phyloP scores from a whole-genome alignment of 2,888 invertebrate genomes.

The Eulithis prunata region DNA sequence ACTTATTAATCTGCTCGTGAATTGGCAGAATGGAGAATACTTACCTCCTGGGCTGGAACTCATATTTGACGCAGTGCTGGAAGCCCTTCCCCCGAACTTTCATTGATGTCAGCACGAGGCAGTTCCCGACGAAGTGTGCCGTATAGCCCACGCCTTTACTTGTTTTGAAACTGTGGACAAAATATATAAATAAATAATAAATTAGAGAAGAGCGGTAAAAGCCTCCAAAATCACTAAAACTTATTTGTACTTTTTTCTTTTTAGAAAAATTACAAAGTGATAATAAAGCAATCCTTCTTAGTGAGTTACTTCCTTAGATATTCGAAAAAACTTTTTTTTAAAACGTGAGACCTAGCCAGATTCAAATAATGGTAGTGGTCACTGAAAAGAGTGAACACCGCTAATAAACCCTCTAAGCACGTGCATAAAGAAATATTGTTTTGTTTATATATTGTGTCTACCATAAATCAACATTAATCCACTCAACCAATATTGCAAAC shows the following conservation, averaged over 20 bases:
- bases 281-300: too few relatives aligned
- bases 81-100: slow-evolving; percentile 99
- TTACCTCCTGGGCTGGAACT: slow-evolving; percentile 96
- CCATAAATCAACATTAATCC: slow-evolving; percentile 5
- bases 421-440: too few relatives aligned
- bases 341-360: too few relatives aligned
- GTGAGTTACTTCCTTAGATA: too few relatives aligned
- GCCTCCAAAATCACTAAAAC: too few relatives aligned
- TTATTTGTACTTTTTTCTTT: too few relatives aligned
- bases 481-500: slow-evolving; percentile 19
- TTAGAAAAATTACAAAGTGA: too few relatives aligned
- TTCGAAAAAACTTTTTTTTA: too few relatives aligned
- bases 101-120: slow-evolving; percentile 99
- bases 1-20: too few relatives aligned
- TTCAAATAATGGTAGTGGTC: too few relatives aligned
- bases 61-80: slow-evolving; percentile 99
- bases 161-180: slow-evolving; percentile 94
- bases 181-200: background rate
- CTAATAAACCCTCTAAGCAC: too few relatives aligned
- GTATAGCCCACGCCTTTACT: slow-evolving; percentile 99
- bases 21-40: slow-evolving; percentile 6
- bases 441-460: background rate
- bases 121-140: slow-evolving; percentile 99
- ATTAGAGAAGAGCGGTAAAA: background rate
- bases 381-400: too few relatives aligned